These are phyloP conservation scores for Halocynthia aurantium DNA, from an alignment of 23 tunicate genomes.

Conservation along the genomic window DNA sequence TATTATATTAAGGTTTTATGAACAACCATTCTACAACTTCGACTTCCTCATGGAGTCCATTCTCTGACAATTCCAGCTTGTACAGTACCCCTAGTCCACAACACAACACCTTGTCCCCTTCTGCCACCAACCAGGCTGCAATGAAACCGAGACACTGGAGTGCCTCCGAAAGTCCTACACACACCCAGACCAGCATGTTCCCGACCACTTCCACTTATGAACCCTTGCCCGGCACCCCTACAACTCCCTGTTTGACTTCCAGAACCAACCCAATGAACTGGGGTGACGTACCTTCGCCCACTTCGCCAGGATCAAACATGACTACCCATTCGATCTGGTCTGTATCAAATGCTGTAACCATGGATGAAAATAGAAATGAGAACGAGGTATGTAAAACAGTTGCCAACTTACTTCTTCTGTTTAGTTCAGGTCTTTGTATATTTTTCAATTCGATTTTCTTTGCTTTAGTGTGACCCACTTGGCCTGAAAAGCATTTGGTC, in stretches of 20 bases:
- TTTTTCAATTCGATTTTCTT: neutral
- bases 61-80: conserved; percentile 12
- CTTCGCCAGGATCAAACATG: conserved; percentile 1
- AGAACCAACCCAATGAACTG: neutral
- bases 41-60: neutral
- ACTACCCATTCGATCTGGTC: conserved; percentile 84
- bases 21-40: neutral
- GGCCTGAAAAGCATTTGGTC: conserved; percentile 68
- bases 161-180: neutral
- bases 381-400: conserved; percentile 39
- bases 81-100: conserved; percentile 7
- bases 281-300: conserved; percentile 15
- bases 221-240: conserved; percentile 23
- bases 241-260: conserved; percentile 14
- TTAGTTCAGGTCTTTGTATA: neutral
- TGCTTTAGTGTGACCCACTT: conserved; percentile 58
- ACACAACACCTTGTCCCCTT: neutral
- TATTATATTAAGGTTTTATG: neutral
- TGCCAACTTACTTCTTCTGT: neutral
- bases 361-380: conserved; percentile 74
- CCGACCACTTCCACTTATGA: neutral
- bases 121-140: conserved; percentile 8
- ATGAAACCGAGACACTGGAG: neutral
- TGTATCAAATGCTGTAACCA: conserved; percentile 77
- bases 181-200: neutral